Percentiles rank a stretch among this genome's conserved stretches.
These are phyloP conservation scores for Drosophila kurseongensis DNA, from an alignment of 1,140 invertebrate species.

Conservation along the genomic window DNA sequence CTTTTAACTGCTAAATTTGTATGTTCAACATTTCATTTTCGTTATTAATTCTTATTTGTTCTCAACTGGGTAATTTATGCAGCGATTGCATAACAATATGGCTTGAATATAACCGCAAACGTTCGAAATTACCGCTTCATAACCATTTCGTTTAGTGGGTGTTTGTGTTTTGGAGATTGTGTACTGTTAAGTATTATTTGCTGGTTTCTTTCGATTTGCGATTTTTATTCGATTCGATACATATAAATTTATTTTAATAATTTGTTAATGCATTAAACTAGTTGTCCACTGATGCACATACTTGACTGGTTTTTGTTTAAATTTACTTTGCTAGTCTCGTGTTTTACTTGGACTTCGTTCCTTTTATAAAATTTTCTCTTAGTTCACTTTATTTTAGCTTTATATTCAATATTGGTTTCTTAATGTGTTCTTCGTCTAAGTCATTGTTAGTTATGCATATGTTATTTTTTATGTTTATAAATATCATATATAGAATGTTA, in stretches of 20 bases:
- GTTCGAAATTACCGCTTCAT: constrained; percentile 45
- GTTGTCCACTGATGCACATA: constrained; percentile 65
- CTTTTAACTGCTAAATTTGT: constrained; percentile 76
- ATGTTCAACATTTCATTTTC: constrained; percentile 78
- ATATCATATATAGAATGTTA: constrained; percentile 46
- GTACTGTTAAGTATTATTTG: constrained; percentile 47
- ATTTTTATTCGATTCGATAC: constrained; percentile 55
- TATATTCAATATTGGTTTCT: constrained; percentile 48
- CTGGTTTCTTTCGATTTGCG: constrained; percentile 41
- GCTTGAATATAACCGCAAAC: constrained; percentile 76
- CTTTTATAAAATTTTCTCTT: constrained; percentile 65
- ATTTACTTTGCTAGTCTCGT: constrained; percentile 77
- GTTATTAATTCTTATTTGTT: constrained; percentile 67
- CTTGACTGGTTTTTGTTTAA: constrained; percentile 72
- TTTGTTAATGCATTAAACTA: constrained; percentile 76
- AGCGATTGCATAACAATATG: constrained; percentile 78
- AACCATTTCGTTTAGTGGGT: constrained; percentile 51
- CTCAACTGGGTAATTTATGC: constrained; percentile 76
- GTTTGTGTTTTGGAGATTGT: constrained; percentile 40
- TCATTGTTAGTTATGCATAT: constrained; percentile 70
- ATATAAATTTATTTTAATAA: constrained; percentile 56
- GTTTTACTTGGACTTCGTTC: constrained; percentile 42
- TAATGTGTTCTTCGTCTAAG: constrained; percentile 77
- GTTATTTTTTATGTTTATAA: constrained; percentile 49
- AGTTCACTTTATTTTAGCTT: constrained; percentile 44